Conservation (phyloP, 2,797 vertebrate species). For the Triplophysa bombifrons region DNA sequence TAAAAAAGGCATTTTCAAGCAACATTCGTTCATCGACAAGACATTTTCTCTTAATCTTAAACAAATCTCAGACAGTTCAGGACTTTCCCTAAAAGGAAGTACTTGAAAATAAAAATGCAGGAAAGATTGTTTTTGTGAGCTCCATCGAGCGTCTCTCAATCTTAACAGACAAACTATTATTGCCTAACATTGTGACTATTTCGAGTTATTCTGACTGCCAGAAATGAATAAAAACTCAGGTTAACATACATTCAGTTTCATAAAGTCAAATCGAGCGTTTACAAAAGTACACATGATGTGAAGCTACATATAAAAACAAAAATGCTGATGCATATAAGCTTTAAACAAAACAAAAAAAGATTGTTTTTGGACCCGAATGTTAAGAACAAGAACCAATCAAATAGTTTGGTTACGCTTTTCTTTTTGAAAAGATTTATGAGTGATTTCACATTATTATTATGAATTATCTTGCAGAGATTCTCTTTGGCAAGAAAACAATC, state of each 20-base stretch:
- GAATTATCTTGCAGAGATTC: constrained; percentile 26
- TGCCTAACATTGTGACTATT: neutral
- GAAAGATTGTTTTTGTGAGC: constrained; percentile 36
- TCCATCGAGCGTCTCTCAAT: constrained; percentile 10
- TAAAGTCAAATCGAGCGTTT: constrained; percentile 9
- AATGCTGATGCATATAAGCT: neutral
- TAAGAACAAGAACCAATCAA: constrained; percentile 22
- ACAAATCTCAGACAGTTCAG: constrained; percentile 22
- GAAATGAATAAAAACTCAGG: constrained; percentile 9
- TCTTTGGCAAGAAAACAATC: constrained; percentile 35
- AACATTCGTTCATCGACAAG: constrained; percentile 30
- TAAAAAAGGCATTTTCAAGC: constrained; percentile 26
- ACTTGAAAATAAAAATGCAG: constrained; percentile 48
- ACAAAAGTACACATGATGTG: neutral
- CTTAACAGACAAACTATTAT: neutral
- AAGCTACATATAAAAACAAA: constrained; percentile 5
- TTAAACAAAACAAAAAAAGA: constrained; percentile 12
- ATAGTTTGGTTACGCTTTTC: neutral
- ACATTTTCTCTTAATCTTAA: constrained; percentile 22
- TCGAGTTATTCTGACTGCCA: neutral
- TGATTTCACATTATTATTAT: constrained; percentile 29
- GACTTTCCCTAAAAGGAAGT: constrained; percentile 35
- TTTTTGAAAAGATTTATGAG: neutral
- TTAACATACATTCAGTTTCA: constrained; percentile 39
- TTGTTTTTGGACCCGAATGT: constrained; percentile 42